A percentile compares a stretch with the other conserved stretches of the same genome.
Evolutionary conservation across 2,888 invertebrate genomes (phyloP).

Genomic region (Leptura quadrifasciata): DNA sequence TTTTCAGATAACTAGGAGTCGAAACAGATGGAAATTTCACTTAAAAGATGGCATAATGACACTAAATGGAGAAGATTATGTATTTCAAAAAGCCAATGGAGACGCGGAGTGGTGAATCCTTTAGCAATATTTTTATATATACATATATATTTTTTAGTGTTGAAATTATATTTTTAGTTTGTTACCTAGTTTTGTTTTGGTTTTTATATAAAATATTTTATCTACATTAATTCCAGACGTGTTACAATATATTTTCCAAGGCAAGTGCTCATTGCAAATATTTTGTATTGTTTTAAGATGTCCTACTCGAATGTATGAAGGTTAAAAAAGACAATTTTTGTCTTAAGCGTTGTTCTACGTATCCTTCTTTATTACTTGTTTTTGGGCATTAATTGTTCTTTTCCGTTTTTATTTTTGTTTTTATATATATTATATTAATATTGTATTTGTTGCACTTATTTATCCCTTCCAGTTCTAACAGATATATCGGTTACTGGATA

Average conservation of each 20-base stretch:
- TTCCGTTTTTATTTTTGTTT: constrained; percentile 25
- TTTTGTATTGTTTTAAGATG: constrained; percentile 5
- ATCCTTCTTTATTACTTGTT: not conserved
- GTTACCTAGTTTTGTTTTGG: constrained; percentile 17
- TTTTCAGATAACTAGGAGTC: constrained; percentile 90
- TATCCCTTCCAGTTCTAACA: not conserved
- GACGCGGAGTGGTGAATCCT: constrained; percentile 97
- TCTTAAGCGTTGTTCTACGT: constrained; percentile 32
- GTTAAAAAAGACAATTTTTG: constrained; percentile 20
- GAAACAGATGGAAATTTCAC: constrained; percentile 99
- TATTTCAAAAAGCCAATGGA: constrained; percentile 98
- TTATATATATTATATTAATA: constrained; percentile 24
- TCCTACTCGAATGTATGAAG: constrained; percentile 17
- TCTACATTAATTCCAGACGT: not conserved
- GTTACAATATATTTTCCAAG: not conserved
- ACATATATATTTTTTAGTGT: constrained; percentile 8
- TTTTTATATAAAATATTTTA: constrained; percentile 7
- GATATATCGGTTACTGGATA: not conserved
- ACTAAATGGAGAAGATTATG: constrained; percentile 96
- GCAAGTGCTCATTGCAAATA: not conserved
- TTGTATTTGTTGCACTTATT: constrained; percentile 7
- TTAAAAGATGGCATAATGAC: constrained; percentile 99
- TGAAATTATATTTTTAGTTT: constrained; percentile 23
- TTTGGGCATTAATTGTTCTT: constrained; percentile 44
- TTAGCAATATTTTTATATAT: constrained; percentile 11